These are phyloP conservation scores for Umimayanthus kanabou DNA, from an alignment of 92 coral and sea anemone species.

Conservation along the genomic window DNA sequence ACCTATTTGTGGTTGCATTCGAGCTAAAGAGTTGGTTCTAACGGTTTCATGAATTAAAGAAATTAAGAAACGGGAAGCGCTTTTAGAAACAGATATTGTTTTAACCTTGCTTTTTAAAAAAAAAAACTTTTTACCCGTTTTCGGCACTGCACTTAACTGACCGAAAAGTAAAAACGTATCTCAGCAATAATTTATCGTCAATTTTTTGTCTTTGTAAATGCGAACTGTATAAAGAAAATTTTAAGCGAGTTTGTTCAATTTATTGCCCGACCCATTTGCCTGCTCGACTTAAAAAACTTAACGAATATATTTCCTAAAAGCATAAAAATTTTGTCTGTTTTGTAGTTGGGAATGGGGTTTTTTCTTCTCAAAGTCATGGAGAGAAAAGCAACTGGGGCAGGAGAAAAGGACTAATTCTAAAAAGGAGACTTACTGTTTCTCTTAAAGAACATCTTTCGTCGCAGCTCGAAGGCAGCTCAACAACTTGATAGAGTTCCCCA, in stretches of 20 bases:
- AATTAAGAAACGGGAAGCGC: slow-evolving; percentile 1
- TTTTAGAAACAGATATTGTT: neutral
- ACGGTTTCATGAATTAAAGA: neutral
- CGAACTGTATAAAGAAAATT: neutral
- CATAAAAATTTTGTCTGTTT: neutral
- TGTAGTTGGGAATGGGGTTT: neutral
- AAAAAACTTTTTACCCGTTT: neutral
- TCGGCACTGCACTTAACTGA: neutral
- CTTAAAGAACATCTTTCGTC: slow-evolving; percentile 73
- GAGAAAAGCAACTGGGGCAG: neutral
- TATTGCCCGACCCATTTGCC: neutral
- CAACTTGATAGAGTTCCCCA: slow-evolving; percentile 87
- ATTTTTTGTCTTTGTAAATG: no score
- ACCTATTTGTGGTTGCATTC: neutral
- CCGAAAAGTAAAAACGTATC: neutral
- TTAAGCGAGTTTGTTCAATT: no score
- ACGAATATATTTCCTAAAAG: neutral
- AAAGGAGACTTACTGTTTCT: slow-evolving; percentile 51
- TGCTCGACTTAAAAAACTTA: neutral
- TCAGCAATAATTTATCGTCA: neutral
- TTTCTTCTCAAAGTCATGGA: neutral
- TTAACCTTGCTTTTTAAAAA: neutral
- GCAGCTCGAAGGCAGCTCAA: slow-evolving; percentile 81
- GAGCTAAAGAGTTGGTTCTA: neutral
- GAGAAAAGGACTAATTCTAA: neutral